Evolutionary conservation across 2,113 vertebrate species (phyloP), one percentile per base, ranked within the genome.

Genomic region (Sisor rabdophorus): DNA sequence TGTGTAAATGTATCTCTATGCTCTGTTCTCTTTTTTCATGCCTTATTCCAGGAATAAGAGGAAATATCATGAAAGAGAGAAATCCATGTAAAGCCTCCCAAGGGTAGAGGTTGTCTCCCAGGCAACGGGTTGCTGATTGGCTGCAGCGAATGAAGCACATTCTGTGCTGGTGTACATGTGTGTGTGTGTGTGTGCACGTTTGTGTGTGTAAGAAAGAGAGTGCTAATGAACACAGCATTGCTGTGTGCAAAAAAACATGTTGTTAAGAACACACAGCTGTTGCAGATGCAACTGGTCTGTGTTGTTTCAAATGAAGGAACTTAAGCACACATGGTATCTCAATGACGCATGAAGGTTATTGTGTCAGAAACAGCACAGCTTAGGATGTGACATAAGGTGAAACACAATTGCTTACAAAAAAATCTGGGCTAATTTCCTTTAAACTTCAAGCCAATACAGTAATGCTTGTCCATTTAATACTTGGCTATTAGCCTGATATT

Each of bases 21-120:
- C 32, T 36, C 32, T 36, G 32, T 36, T 60, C 32, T 52, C 61
- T 36, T 78, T 40, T 67, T 76, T 72, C 67, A 70, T 74, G 61
- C 78, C 77, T 75, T 83, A 36, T 85, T 92, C 89, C 82, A 70
- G 2, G 28, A 84, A 90, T 76, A 84, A 84, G 76, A 63, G 75
- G 69, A 74, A 70, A 81, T 83, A 81, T 86, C 84, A 80, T 77
- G 74, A 80, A 78, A 80, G 86, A 84, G 88, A 88, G 85, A 86
- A 81, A 86, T 83, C 80, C 79, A 84, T 80, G 79, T 77, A 83
- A 81, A 89, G 87, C 84, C 88, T 90, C 86, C 86, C 89, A 87
- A 90, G 90, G 91, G 89, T 86, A 89, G 87, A 92, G 92, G 92
- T 90, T 90, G 90, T 94, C 92, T 91, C 93, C 89, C 86, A 80